Conservation (phyloP, 2,113 vertebrate genomes). For the Cranoglanis bouderius region DNA sequence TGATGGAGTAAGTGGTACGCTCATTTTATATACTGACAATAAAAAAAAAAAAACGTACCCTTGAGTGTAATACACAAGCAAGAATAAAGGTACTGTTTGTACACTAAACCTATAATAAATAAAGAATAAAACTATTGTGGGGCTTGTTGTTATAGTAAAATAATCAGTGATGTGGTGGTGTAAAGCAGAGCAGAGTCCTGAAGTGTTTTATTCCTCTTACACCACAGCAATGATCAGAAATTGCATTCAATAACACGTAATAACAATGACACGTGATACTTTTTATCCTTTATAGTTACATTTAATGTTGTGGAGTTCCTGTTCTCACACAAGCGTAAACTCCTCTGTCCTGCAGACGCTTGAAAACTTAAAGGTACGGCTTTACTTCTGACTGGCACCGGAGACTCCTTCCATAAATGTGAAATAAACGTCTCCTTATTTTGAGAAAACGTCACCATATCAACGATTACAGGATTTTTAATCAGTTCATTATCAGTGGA, state of each 20-base stretch:
- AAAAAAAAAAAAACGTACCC: not conserved
- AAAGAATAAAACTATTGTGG: not conserved
- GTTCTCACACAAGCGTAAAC: not conserved
- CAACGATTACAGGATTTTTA: not conserved
- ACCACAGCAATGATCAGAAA: not conserved
- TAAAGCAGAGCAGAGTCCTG: not conserved
- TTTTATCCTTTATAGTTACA: not conserved
- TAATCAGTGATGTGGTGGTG: not conserved
- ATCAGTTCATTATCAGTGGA: not conserved
- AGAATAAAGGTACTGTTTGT: too few species aligned
- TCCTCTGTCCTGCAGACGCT: not conserved
- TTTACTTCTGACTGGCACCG: not conserved
- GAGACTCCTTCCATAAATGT: not conserved
- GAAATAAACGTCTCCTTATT: not conserved
- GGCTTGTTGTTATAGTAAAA: not conserved
- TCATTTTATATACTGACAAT: not conserved
- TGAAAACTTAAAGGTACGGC: not conserved
- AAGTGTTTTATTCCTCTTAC: not conserved
- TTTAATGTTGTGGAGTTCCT: not conserved
- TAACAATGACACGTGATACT: not conserved
- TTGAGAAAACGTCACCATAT: not conserved
- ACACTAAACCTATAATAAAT: not conserved
- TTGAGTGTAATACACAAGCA: not conserved
- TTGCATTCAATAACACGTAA: not conserved
- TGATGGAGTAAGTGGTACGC: not conserved